Evolutionary conservation across 2,888 invertebrate genomes (phyloP), one percentile per base, ranked within the genome.

Genomic region (Drosophila percnosoma): DNA sequence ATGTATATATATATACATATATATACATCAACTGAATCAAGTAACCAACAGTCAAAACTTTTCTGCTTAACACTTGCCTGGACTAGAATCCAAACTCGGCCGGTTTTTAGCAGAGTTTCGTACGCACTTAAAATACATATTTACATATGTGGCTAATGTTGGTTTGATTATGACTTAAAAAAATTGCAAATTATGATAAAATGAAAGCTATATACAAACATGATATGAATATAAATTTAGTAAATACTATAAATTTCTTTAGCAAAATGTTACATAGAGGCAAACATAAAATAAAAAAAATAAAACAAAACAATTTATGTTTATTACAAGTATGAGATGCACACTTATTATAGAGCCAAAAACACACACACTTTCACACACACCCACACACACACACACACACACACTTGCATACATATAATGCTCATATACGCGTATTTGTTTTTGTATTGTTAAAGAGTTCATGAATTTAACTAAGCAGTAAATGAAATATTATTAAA

Each of bases 371-470:
- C 38, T 45, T 57, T 58, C n/a, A 59, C 67, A 69, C 45, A 73
- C 54, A 75, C 62, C 8, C 33, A 62, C 52, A 57, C 45, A 27
- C 27, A 24, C 24, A 57, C 45, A 27, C 27, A 24, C 24, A 75
- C 54, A 75, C 62, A 79, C 63, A 78, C 67, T 71, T 64, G 68
- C 62, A 75, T 70, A 69, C 55, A 66, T 74, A 83, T 78, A 75
- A 82, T 87, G 90, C 88, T 85, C 86, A 90, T 80, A 88, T 89
- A 80, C 51, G 69, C 71, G 84, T 80, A 80, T 73, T 87, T 82
- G 82, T 85, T 90, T 79, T 87, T 75, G 29, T 76, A 82, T 71
- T 69, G 80, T 84, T 89, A 73, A 58, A 68, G 62, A 77, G 75
- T 89, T 88, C 71, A 76, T 86, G 73, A 74, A 80, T 70, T 73